A percentile compares a stretch with the other conserved stretches of the same genome.
phyloP scores from a whole-genome alignment of 2,113 vertebrate species.

The Ibidorhyncha struthersii region DNA sequence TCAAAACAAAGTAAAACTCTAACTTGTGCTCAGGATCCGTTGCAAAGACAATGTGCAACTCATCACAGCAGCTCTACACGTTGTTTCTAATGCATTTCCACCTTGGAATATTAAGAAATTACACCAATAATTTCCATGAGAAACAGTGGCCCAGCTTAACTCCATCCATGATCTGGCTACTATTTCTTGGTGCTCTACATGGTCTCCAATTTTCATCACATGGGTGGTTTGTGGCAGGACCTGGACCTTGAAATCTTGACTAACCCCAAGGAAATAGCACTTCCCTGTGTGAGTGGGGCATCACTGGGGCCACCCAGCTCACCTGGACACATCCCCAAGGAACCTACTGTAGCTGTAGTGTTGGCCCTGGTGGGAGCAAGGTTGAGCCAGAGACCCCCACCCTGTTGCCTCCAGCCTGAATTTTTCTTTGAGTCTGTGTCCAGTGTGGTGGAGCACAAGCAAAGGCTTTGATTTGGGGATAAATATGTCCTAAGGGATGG shows the following conservation, averaged over 20 bases:
- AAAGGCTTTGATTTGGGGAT: background rate
- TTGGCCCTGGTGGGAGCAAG: background rate
- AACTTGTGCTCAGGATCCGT: background rate
- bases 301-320: background rate
- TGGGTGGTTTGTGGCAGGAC: background rate
- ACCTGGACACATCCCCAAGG: background rate
- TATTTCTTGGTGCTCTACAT: background rate
- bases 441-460: background rate
- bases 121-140: background rate
- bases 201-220: background rate
- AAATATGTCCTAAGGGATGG: background rate
- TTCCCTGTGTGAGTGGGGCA: rapidly evolving
- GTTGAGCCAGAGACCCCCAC: background rate
- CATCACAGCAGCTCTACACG: background rate
- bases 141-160: background rate
- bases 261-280: background rate
- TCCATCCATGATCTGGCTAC: background rate
- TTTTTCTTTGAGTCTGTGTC: background rate
- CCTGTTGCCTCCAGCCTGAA: background rate
- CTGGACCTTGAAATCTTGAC: background rate
- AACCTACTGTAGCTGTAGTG: background rate
- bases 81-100: background rate
- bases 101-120: background rate
- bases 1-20: background rate
- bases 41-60: background rate